Conservation (phyloP, 2,113 vertebrate species). For the Malurus alboscapulatus region DNA sequence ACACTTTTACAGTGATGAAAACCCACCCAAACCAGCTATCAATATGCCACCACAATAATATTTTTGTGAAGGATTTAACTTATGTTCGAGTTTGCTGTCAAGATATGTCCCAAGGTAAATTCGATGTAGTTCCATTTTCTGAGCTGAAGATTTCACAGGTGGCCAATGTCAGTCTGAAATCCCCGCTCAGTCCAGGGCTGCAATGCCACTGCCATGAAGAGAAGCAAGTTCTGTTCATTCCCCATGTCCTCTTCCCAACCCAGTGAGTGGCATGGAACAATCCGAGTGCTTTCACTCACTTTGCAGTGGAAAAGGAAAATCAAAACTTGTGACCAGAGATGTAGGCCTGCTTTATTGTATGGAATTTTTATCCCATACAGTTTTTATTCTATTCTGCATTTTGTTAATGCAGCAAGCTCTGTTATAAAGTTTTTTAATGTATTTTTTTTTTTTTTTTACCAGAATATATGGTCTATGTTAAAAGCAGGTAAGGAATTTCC, state of each 20-base stretch:
- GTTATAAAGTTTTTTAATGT: neutral
- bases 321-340: neutral
- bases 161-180: neutral
- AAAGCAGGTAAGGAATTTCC: neutral
- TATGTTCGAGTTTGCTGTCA: neutral
- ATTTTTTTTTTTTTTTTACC: neutral
- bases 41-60: neutral
- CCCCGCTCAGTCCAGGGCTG: neutral
- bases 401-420: neutral
- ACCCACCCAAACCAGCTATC: neutral
- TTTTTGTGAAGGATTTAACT: neutral
- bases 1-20: neutral
- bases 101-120: neutral
- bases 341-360: neutral
- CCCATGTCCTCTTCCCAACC: rapidly evolving
- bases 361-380: neutral
- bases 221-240: neutral
- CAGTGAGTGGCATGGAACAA: neutral
- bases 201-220: rapidly evolving
- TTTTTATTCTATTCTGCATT: neutral
- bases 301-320: neutral
- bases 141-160: neutral
- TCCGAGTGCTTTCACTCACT: neutral
- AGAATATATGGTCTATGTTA: neutral
- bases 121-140: rapidly evolving